Conservation (phyloP, 1,140 invertebrate genomes). For the Magallana angulata region DNA sequence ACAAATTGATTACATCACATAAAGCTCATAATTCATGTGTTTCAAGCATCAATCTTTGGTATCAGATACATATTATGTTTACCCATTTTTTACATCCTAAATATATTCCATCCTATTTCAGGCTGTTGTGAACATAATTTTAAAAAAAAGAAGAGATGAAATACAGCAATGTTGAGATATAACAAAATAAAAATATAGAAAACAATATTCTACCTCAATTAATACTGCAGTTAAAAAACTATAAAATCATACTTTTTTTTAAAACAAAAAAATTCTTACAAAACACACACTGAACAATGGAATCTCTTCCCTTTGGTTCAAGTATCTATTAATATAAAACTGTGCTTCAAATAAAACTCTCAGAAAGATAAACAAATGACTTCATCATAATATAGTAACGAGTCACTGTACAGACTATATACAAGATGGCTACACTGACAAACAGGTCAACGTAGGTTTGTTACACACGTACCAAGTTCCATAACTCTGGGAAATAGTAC, state of each 20-base stretch:
- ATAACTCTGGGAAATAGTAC: no score
- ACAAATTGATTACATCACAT: no score
- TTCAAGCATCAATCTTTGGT: not conserved
- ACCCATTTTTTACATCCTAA: not conserved
- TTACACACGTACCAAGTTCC: no score
- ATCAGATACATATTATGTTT: not conserved
- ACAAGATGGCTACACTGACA: not conserved
- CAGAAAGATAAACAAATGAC: conserved; percentile 17
- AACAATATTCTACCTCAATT: conserved; percentile 15
- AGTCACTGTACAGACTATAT: conserved; percentile 11
- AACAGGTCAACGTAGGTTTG: no score
- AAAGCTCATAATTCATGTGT: no score
- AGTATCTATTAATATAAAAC: conserved; percentile 12
- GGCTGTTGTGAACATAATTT: not conserved
- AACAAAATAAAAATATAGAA: not conserved
- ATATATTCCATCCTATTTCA: not conserved
- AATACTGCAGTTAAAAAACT: conserved; percentile 1
- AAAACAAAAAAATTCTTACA: conserved; percentile 18
- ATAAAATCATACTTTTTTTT: not conserved
- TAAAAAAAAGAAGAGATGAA: not conserved
- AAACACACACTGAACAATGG: not conserved
- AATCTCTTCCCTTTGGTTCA: not conserved
- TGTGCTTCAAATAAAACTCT: conserved; percentile 27
- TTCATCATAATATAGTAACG: not conserved
- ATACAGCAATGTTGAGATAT: not conserved